phyloP scores from a whole-genome alignment of 2,113 vertebrate species.

The Nycticebus coucang region DNA sequence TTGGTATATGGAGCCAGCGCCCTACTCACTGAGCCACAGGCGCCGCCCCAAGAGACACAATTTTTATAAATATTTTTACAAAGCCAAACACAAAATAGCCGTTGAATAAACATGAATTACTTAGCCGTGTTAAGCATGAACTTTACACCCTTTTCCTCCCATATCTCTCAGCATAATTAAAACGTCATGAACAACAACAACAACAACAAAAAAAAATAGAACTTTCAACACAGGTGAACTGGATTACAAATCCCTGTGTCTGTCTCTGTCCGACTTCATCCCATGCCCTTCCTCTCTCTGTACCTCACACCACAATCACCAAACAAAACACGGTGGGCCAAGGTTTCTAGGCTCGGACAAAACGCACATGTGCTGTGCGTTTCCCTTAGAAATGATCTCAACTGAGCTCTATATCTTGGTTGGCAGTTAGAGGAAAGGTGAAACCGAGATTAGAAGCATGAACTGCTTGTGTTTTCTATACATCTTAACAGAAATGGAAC shows the following conservation, averaged over 20 bases:
- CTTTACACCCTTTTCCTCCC: neutral
- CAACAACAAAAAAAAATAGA: neutral
- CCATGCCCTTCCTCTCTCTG: neutral
- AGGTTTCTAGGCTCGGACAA: neutral
- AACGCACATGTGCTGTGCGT: neutral
- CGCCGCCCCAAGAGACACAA: neutral
- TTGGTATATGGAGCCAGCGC: no score
- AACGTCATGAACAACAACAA: neutral
- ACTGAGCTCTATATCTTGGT: neutral
- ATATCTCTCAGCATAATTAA: constrained; percentile 23
- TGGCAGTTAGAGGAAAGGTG: neutral
- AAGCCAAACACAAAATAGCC: neutral
- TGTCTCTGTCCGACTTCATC: neutral
- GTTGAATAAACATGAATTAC: constrained; percentile 13
- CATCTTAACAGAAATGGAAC: neutral
- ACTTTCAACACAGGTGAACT: neutral
- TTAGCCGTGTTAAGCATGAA: neutral
- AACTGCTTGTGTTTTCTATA: neutral
- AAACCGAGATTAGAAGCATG: neutral
- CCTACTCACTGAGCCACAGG: no score
- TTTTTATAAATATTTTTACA: constrained; percentile 13
- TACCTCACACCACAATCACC: neutral
- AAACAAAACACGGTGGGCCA: neutral
- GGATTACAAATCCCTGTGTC: neutral
- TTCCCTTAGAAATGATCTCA: neutral